phyloP scores from a whole-genome alignment of 2,888 invertebrate genomes.

The Globia sparganii region DNA sequence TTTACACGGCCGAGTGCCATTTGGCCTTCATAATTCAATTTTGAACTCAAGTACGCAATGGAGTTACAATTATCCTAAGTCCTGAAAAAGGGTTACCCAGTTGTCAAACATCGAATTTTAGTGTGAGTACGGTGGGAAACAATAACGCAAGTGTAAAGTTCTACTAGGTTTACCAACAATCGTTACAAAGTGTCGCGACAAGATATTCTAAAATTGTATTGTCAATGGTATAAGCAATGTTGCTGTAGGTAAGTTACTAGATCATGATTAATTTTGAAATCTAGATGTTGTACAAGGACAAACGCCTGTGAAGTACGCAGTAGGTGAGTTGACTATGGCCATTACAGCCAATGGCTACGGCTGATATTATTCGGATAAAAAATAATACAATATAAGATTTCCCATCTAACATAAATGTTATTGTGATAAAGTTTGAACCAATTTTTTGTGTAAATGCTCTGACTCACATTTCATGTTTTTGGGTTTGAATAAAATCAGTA shows the following conservation, averaged over 20 bases:
- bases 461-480: slow-evolving; percentile 18
- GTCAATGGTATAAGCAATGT: slow-evolving; percentile 55
- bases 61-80: background rate
- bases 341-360: background rate
- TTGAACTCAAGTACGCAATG: background rate
- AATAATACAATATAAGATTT: slow-evolving; percentile 38
- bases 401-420: slow-evolving; percentile 16
- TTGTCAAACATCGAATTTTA: background rate
- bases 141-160: slow-evolving; percentile 7
- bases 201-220: slow-evolving; percentile 45
- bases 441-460: slow-evolving; percentile 41
- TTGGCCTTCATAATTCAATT: background rate
- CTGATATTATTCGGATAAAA: slow-evolving; percentile 32
- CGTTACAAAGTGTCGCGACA: slow-evolving; percentile 10
- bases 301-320: slow-evolving; percentile 20
- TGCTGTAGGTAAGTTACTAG: slow-evolving; percentile 30
- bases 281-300: slow-evolving; percentile 53
- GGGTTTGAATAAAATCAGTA: slow-evolving; percentile 13
- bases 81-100: background rate
- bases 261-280: slow-evolving; percentile 55
- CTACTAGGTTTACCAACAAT: slow-evolving; percentile 19
- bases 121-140: background rate
- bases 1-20: background rate
- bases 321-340: slow-evolving; percentile 5
- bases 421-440: slow-evolving; percentile 22